phyloP scores from a whole-genome alignment of 2,888 invertebrate species.

The Brenthis daphne region DNA sequence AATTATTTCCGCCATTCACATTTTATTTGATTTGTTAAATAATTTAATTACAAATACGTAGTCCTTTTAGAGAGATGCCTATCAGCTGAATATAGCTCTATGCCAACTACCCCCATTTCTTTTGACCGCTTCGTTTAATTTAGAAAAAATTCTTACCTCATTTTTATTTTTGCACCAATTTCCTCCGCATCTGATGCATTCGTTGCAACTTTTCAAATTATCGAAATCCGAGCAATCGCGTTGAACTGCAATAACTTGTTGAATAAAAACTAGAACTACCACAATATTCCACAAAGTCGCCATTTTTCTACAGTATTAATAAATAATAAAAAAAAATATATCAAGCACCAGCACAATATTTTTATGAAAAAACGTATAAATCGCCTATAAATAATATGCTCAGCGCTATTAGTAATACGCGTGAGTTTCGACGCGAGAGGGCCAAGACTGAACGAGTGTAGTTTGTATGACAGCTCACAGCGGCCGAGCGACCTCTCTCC shows the following conservation, averaged over 20 bases:
- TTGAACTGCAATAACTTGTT: conserved; percentile 56
- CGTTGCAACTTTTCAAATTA: conserved; percentile 56
- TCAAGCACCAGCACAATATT: conserved; percentile 32
- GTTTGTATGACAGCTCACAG: neutral
- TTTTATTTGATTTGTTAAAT: no score
- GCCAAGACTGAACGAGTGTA: conserved; percentile 51
- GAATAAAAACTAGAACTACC: conserved; percentile 56
- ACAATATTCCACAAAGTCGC: conserved; percentile 60
- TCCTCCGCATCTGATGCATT: conserved; percentile 65
- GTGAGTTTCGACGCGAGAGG: conserved; percentile 48
- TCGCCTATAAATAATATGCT: conserved; percentile 30
- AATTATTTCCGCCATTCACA: no score
- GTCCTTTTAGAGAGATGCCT: no score
- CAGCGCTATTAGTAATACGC: conserved; percentile 55
- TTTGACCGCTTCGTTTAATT: neutral
- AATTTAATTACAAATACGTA: no score
- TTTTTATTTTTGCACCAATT: conserved; percentile 60
- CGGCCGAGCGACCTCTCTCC: conserved; percentile 38
- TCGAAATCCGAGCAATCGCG: conserved; percentile 47
- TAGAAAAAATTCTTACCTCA: conserved; percentile 46
- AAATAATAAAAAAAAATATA: conserved; percentile 35
- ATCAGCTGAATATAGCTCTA: neutral
- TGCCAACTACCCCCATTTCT: neutral
- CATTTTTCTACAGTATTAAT: conserved; percentile 46
- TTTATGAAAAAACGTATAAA: conserved; percentile 18